Evolutionary conservation across 2,888 invertebrate genomes (phyloP).

Genomic region (Anoncus sp.): DNA sequence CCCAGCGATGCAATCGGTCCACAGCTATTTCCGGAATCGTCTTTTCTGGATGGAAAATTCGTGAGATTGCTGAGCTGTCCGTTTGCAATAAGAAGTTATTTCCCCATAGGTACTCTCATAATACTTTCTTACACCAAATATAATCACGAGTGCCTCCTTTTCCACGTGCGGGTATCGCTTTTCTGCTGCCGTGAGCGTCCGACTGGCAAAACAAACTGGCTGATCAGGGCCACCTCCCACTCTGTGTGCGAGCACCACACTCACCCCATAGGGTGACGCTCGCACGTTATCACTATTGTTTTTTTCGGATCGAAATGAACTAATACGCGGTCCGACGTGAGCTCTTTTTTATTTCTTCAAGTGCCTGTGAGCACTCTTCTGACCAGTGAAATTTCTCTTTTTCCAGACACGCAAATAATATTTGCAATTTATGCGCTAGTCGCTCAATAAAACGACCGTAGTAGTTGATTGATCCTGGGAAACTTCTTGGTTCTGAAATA

Average conservation of each 20-base stretch:
- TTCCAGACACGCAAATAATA: constrained; percentile 22
- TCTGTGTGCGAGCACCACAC: constrained; percentile 70
- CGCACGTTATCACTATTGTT: constrained; percentile 58
- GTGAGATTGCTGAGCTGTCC: constrained; percentile 37
- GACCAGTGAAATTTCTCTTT: constrained; percentile 64
- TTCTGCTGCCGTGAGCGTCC: constrained; percentile 38
- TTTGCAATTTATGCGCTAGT: not conserved
- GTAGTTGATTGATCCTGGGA: constrained; percentile 4
- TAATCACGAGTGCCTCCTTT: constrained; percentile 49
- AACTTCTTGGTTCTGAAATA: not conserved
- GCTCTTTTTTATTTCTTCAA: constrained; percentile 65
- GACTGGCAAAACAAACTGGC: constrained; percentile 69
- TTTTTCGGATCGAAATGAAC: constrained; percentile 59
- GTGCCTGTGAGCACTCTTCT: constrained; percentile 64
- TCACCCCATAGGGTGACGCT: constrained; percentile 69
- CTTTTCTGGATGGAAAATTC: constrained; percentile 53
- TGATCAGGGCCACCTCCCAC: constrained; percentile 68
- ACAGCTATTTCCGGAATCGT: constrained; percentile 52
- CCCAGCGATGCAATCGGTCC: constrained; percentile 49
- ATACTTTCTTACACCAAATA: constrained; percentile 54
- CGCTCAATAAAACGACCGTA: constrained; percentile 3
- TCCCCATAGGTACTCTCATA: constrained; percentile 54
- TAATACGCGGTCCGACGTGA: constrained; percentile 45
- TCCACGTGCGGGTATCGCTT: constrained; percentile 51
- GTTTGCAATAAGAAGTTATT: constrained; percentile 55